phyloP scores from a whole-genome alignment of 1,140 invertebrate genomes.

The Drosophila guanche region DNA sequence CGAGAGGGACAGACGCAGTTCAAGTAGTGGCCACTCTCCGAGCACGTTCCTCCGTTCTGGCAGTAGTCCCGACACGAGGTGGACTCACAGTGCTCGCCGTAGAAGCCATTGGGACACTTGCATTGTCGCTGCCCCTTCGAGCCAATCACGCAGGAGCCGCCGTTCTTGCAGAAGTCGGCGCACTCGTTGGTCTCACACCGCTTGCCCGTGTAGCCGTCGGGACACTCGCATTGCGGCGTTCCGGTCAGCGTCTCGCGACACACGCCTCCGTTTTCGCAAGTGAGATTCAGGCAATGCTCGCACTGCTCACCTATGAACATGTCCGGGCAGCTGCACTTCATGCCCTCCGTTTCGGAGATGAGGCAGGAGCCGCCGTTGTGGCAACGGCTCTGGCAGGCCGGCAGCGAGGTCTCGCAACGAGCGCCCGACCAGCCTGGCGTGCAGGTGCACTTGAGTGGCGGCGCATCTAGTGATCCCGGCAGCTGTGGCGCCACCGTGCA shows the following conservation, averaged over 20 bases:
- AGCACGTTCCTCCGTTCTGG: constrained; percentile 84
- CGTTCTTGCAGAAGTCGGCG: constrained; percentile 84
- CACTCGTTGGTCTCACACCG: constrained; percentile 83
- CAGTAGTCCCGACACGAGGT: constrained; percentile 85
- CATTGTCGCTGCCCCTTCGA: constrained; percentile 83
- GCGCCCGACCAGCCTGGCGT: constrained; percentile 87
- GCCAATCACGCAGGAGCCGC: constrained; percentile 85
- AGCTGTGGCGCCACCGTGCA: constrained; percentile 84
- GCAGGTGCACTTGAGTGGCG: constrained; percentile 86
- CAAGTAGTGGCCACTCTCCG: constrained; percentile 47
- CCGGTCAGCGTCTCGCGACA: constrained; percentile 80
- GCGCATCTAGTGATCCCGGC: constrained; percentile 59
- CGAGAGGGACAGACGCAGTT: constrained; percentile 68
- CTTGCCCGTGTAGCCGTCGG: constrained; percentile 72
- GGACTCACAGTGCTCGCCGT: constrained; percentile 86
- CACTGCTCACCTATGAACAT: constrained; percentile 78
- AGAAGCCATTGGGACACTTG: constrained; percentile 84
- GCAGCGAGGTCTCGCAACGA: constrained; percentile 86
- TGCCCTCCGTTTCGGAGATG: constrained; percentile 65
- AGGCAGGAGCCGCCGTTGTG: constrained; percentile 79
- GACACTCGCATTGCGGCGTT: constrained; percentile 85
- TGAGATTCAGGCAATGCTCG: constrained; percentile 78
- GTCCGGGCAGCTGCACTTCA: constrained; percentile 76
- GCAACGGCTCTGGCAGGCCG: constrained; percentile 84
- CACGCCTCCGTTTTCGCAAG: constrained; percentile 80